These are phyloP conservation scores for Sinohyriopsis cumingii DNA, from an alignment of 2,888 invertebrate species.

Conservation along the genomic window DNA sequence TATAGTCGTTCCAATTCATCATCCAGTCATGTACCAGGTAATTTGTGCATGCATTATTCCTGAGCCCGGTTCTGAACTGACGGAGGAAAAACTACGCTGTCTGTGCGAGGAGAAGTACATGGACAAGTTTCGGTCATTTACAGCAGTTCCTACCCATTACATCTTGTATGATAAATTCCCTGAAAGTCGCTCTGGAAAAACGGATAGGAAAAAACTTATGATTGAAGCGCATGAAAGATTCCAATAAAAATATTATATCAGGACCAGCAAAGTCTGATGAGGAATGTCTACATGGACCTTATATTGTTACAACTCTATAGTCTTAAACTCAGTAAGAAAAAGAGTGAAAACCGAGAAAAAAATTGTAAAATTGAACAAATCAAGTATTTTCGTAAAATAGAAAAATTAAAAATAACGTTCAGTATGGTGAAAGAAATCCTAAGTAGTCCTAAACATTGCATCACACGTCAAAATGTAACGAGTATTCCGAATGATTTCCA, in stretches of 20 bases:
- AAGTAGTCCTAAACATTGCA: too few relatives aligned
- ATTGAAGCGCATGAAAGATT: conserved; percentile 1
- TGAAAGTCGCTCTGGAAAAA: conserved; percentile 1
- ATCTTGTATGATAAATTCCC: conserved; percentile 2
- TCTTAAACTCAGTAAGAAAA: too few relatives aligned
- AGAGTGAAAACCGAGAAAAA: too few relatives aligned
- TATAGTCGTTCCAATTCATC: conserved; percentile 1
- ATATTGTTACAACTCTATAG: too few relatives aligned
- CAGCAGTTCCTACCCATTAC: conserved; percentile 3
- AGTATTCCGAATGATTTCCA: too few relatives aligned
- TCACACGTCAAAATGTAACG: too few relatives aligned
- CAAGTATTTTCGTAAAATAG: too few relatives aligned
- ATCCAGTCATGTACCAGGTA: conserved; percentile 6
- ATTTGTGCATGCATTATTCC: conserved; percentile 7
- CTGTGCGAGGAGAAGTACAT: conserved; percentile 3
- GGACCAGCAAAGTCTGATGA: too few relatives aligned
- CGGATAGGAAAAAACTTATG: background rate
- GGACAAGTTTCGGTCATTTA: conserved; percentile 1
- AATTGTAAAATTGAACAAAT: too few relatives aligned
- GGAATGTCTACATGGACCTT: too few relatives aligned
- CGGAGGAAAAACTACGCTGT: conserved; percentile 1
- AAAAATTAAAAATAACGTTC: too few relatives aligned
- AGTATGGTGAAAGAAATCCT: too few relatives aligned
- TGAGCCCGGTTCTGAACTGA: background rate
- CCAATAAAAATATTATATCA: background rate